Percentiles rank a stretch among this genome's conserved stretches.
These are phyloP conservation scores for Sphaeramia orbicularis DNA, from an alignment of 2,797 vertebrate species.

Conservation along the genomic window DNA sequence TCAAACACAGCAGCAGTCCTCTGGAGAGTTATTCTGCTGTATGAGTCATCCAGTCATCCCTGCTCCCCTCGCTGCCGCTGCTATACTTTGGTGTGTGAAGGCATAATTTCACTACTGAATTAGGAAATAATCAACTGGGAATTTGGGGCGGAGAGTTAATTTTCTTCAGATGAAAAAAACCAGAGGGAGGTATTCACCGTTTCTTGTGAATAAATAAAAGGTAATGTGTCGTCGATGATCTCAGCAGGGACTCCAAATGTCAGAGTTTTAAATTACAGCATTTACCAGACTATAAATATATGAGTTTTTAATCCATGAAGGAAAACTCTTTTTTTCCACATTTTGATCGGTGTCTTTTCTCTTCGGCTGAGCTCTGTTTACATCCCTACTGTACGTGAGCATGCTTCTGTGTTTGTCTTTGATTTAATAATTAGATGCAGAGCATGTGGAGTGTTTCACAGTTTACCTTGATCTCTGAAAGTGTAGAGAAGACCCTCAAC, in stretches of 20 bases:
- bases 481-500: constrained; percentile 26
- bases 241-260: neutral
- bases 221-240: neutral
- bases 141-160: neutral
- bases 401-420: constrained; percentile 2
- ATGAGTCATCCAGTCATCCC: constrained; percentile 57
- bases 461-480: constrained; percentile 51
- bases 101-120: constrained; percentile 38
- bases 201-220: constrained; percentile 20
- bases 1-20: constrained; percentile 66
- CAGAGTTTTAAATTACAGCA: neutral
- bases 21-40: constrained; percentile 51
- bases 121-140: constrained; percentile 43
- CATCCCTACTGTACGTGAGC: neutral
- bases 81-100: constrained; percentile 32
- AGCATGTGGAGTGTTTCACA: constrained; percentile 13
- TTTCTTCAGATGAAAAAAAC: constrained; percentile 31
- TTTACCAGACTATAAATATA: neutral
- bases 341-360: too few relatives aligned
- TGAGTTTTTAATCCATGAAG: too few relatives aligned
- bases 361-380: neutral
- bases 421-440: constrained; percentile 45
- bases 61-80: constrained; percentile 31
- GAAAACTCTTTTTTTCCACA: too few relatives aligned
- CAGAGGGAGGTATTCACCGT: constrained; percentile 12